Conservation (phyloP, 2,113 vertebrate genomes). For the Phodopus roborovskii region DNA sequence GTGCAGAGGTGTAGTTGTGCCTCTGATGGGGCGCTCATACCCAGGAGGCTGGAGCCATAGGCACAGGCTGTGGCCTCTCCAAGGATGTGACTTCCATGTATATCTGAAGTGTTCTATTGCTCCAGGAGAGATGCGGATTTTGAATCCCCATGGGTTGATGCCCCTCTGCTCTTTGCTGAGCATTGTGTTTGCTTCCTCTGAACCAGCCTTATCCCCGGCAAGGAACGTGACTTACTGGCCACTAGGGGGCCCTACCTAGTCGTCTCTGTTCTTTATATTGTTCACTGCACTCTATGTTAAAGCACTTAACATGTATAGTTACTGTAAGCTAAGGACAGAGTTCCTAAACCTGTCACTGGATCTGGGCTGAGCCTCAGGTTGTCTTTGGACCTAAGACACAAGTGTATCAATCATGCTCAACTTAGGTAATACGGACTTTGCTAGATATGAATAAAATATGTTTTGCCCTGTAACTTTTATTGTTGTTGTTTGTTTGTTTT, state of each 20-base stretch:
- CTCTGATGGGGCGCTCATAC: constrained; percentile 46
- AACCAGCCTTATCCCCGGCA: neutral
- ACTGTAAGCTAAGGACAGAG: neutral
- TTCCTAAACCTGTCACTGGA: neutral
- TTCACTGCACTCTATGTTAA: constrained; percentile 36
- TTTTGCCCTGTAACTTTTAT: neutral
- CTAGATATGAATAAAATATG: constrained; percentile 18
- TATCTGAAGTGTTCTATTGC: neutral
- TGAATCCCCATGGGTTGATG: neutral
- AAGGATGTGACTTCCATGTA: neutral
- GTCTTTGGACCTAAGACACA: neutral
- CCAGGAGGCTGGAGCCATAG: constrained; percentile 73
- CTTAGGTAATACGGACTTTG: neutral
- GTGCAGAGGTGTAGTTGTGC: constrained; percentile 73
- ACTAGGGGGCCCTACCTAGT: neutral
- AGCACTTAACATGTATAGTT: constrained; percentile 59
- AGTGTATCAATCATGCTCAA: neutral
- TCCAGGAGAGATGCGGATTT: neutral
- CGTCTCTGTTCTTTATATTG: neutral
- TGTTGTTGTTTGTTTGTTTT: neutral
- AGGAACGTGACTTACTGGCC: neutral
- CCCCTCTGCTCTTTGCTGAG: neutral
- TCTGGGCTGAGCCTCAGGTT: neutral
- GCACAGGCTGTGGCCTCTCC: neutral
- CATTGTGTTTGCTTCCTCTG: neutral